phyloP scores from a whole-genome alignment of 2,888 invertebrate genomes.

The Lissocephala sabroskyi region DNA sequence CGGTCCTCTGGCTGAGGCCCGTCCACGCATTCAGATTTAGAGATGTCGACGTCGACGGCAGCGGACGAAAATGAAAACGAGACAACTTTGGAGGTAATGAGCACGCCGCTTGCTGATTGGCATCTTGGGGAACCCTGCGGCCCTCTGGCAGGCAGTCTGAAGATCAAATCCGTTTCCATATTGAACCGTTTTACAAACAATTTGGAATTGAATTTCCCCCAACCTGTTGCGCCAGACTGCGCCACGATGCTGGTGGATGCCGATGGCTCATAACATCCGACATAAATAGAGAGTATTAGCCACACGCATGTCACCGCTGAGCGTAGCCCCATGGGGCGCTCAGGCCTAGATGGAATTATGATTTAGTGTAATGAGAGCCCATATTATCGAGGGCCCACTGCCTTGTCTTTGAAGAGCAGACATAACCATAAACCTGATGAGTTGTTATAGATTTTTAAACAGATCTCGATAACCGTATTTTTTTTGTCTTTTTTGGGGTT shows the following conservation, averaged over 20 bases:
- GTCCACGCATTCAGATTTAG: too few relatives aligned
- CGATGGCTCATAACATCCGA: not conserved
- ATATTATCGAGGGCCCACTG: slow-evolving; percentile 44
- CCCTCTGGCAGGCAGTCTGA: slow-evolving; percentile 8
- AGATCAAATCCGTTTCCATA: slow-evolving; percentile 11
- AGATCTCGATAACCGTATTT: slow-evolving; percentile 44
- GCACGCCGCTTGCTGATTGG: slow-evolving; percentile 49
- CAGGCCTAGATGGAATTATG: slow-evolving; percentile 44
- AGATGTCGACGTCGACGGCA: slow-evolving; percentile 4
- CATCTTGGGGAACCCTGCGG: slow-evolving; percentile 31
- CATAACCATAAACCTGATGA: slow-evolving; percentile 54
- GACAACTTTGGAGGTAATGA: slow-evolving; percentile 56
- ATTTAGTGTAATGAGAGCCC: slow-evolving; percentile 60
- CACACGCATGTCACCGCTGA: too few relatives aligned
- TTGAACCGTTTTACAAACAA: slow-evolving; percentile 5
- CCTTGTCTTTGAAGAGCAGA: slow-evolving; percentile 16
- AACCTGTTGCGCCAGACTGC: slow-evolving; percentile 13
- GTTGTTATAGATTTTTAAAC: slow-evolving; percentile 64
- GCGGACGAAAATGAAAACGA: slow-evolving; percentile 40
- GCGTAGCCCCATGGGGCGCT: slow-evolving; percentile 5
- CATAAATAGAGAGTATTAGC: too few relatives aligned
- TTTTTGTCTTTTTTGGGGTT: too few relatives aligned
- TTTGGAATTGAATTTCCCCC: slow-evolving; percentile 24
- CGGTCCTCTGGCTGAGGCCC: too few relatives aligned
- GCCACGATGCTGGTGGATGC: not conserved